Evolutionary conservation across 2,888 invertebrate genomes (phyloP), one percentile per base, ranked within the genome.

Genomic region (Drosophila fulvimacula): DNA sequence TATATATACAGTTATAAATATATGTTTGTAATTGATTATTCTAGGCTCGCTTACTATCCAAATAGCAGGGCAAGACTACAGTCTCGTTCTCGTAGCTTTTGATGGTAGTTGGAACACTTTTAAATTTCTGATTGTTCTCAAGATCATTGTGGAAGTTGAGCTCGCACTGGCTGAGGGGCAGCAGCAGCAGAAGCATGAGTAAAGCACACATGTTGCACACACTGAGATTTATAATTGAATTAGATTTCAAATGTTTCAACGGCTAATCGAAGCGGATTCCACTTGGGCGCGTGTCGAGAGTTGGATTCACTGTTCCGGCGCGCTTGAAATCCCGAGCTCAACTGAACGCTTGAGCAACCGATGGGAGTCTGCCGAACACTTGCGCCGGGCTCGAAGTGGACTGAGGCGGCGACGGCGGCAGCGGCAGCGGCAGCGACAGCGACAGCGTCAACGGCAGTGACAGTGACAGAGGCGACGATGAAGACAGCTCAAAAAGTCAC

Each of bases 41-140:
- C 44, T 17, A 59, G 15, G 0, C 15, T 1, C 27, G 91, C 94
- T 95, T 93, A 95, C 96, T 95, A 81, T 96, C 95, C 74, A 96
- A 93, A 90, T 95, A 95, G 90, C 97, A 97, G 0, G 97, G 97
- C 69, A 97, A 92, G 27, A 96, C 90, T 0, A 97, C 96, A 0
- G 96, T 95, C 76, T 96, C 95, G 84, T 96, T 96, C 91, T 96
- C 96, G 73, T 94, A 95, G 5, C 95, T 95, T 92, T 96, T 96
- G 48, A 96, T 95, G 4, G 95, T 95, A 5, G 96, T 96, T 0
- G 96, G 95, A 1, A 95, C 93, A 92, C 95, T 96, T 91, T 94
- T 94, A 88, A 96, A 96, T 48, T 94, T 93, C 91, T 91, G 93
- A 87, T 68, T 84, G 48, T 78, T 84, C 53, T 87, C 84, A 27